These are phyloP conservation scores for Lacanobia wlatinum DNA, from an alignment of 2,888 invertebrate genomes.

Conservation along the genomic window DNA sequence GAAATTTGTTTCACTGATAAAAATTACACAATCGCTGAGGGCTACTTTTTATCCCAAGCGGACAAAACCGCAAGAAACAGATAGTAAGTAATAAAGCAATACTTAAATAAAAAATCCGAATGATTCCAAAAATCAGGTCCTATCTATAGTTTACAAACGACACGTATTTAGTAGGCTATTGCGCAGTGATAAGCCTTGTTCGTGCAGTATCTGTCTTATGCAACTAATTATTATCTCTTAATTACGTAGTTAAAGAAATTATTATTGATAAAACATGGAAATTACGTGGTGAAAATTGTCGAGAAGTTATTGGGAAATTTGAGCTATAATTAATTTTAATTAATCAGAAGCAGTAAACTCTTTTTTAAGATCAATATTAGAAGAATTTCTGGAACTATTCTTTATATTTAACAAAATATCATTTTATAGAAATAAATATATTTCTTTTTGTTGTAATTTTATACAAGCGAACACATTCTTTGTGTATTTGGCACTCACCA, in stretches of 20 bases:
- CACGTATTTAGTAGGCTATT: conserved; percentile 67
- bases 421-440: too few species aligned
- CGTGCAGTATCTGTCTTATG: conserved; percentile 69
- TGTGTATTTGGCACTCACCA: neutral
- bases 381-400: neutral
- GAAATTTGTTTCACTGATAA: too few species aligned
- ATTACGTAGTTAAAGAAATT: conserved; percentile 64
- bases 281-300: conserved; percentile 58
- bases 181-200: conserved; percentile 68
- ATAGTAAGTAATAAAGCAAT: neutral
- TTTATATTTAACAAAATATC: too few species aligned
- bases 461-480: neutral
- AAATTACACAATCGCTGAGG: too few species aligned
- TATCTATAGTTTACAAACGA: conserved; percentile 51
- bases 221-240: conserved; percentile 57
- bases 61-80: too few species aligned
- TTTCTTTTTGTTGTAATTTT: too few species aligned
- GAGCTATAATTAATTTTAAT: neutral
- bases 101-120: neutral
- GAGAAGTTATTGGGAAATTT: conserved; percentile 42
- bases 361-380: too few species aligned
- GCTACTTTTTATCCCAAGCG: too few species aligned
- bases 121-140: conserved; percentile 19
- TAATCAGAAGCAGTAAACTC: neutral
- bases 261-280: conserved; percentile 65